Percentiles rank a stretch among this genome's conserved stretches.
Evolutionary conservation across 2,113 vertebrate genomes (phyloP).

Genomic region (Typhlomys cinereus): DNA sequence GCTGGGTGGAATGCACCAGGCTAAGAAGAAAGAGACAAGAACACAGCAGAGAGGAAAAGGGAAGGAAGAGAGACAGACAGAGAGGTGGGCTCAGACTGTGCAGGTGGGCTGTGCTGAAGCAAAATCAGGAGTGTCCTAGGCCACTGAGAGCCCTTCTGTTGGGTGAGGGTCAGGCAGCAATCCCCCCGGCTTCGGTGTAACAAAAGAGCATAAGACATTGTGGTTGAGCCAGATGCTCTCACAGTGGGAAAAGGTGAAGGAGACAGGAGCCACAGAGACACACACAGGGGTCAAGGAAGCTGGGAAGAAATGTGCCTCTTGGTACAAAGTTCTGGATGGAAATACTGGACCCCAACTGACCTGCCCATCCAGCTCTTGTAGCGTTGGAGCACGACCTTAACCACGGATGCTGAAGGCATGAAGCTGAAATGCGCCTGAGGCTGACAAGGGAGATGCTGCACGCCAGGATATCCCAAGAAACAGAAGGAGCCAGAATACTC

Average conservation of each 20-base stretch:
- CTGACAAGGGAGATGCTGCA: not conserved
- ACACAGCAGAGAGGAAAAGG: not conserved
- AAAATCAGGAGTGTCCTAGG: not conserved
- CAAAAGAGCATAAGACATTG: not conserved
- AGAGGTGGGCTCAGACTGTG: not conserved
- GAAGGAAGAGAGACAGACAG: not conserved
- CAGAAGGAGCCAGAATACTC: not conserved
- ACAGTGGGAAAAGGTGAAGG: not conserved
- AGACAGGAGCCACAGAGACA: not conserved
- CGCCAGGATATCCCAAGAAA: not conserved
- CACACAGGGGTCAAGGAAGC: not conserved
- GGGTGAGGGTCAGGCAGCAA: not conserved
- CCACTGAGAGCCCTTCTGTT: not conserved
- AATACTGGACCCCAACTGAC: not conserved
- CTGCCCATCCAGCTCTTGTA: not conserved
- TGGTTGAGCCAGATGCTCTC: not conserved
- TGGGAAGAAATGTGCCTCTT: not conserved
- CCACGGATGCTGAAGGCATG: accelerated
- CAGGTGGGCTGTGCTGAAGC: not conserved
- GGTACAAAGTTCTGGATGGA: not conserved
- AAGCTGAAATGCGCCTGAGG: no score
- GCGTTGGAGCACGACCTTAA: not conserved
- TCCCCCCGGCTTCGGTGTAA: not conserved
- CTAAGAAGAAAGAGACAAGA: not conserved
- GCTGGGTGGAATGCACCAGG: not conserved